Base-by-base conservation (phyloP, 2,888 invertebrate genomes). In the Doris montereyensis region DNA sequence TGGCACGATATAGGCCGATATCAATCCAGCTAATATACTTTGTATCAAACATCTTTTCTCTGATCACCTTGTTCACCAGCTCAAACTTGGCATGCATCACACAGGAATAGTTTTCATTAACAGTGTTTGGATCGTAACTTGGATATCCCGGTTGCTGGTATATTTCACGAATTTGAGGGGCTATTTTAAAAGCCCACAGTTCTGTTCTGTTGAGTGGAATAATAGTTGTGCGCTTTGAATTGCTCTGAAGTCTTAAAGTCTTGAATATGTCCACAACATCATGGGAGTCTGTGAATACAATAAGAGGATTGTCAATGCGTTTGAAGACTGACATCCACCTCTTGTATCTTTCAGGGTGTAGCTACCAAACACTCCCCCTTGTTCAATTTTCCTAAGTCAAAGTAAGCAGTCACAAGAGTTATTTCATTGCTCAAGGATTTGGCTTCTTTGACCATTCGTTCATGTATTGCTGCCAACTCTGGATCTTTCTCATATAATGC, bases 81-180 rank as follows among this genome's bases (percentile, higher is more conserved):
- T 89, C 89, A 83, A 87, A 88, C 78, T 89, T 89, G 17, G 88
- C 87, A 81, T 89, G 88, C 89, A 89, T 89, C 41, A 85, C 85
- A 77, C 87, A 87, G 2, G 88, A 86, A 80, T 89, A 89, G 13
- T 84, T 85, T 4, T 87, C 84, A 17, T 85, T 81, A 4, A 88
- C 85, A 1, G 89, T 89, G 74, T 89, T 88, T 24, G 89, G 89
- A n/a, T 83, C 79, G 77, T 82, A 82, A 26, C 81, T 35, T 4
- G 89, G 89, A 75, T 89, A 89, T 21, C 82, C 83, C 5, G 84
- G 83, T 70, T 86, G 85, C 1, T 71, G 67, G 77, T 84, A 88
- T 5, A 89, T 84, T 24, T 80, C 74, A 24, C 83, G 77, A 13
- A 88, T 87, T 73, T 79, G 71, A 1, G 83, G 73, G 17, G 81